Percentiles rank a stretch among this genome's conserved stretches.
These are phyloP conservation scores for Resseliella maxima DNA, from an alignment of 2,888 invertebrate species.

Conservation along the genomic window DNA sequence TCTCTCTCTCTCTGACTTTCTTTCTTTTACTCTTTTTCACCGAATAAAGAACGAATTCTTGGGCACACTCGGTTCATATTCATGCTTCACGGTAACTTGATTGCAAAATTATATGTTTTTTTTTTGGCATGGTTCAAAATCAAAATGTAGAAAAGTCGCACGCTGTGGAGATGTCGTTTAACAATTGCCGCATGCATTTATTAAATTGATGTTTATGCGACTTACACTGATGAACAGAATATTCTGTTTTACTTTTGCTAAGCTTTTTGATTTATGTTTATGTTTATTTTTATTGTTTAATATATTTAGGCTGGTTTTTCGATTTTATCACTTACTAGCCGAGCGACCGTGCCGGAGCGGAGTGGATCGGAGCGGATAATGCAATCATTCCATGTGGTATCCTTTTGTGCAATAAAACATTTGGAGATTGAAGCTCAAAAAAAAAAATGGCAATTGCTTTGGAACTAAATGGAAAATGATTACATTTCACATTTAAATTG, in stretches of 20 bases:
- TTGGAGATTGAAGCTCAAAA: too few relatives aligned
- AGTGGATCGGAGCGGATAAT: too few relatives aligned
- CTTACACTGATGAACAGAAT: not conserved
- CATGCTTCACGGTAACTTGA: conserved; percentile 48
- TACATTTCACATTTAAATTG: conserved; percentile 2
- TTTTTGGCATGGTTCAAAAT: not conserved
- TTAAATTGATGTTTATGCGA: not conserved
- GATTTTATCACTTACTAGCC: not conserved
- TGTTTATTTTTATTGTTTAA: conserved; percentile 19
- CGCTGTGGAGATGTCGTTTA: conserved; percentile 3
- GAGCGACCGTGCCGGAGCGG: too few relatives aligned
- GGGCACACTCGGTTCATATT: not conserved
- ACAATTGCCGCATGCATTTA: conserved; percentile 35
- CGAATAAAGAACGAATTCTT: too few relatives aligned
- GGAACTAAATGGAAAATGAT: not conserved
- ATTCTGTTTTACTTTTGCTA: not conserved
- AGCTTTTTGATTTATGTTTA: conserved; percentile 51
- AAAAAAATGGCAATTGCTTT: not conserved
- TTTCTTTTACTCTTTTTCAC: too few relatives aligned
- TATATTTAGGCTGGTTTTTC: conserved; percentile 20
- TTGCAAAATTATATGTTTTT: conserved; percentile 22
- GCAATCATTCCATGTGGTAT: too few relatives aligned
- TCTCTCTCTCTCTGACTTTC: too few relatives aligned
- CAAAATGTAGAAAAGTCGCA: conserved; percentile 14
- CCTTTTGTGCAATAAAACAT: too few relatives aligned